Conservation (phyloP, 2,797 vertebrate genomes). For the Limnodromus scolopaceus region DNA sequence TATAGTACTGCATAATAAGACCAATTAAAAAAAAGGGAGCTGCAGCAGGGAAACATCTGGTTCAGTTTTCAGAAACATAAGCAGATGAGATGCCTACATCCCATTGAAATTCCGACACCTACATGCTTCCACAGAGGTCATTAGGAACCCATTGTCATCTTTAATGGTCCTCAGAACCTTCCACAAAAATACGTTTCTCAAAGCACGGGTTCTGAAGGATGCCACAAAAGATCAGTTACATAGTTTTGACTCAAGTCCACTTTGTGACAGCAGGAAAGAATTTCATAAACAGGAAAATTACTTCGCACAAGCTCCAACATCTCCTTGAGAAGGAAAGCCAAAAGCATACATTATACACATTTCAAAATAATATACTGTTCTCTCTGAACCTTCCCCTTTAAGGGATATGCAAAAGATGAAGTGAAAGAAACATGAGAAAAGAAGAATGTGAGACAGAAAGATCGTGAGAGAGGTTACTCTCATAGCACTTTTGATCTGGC, state of each 20-base stretch:
- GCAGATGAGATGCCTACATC: neutral
- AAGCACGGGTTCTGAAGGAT: neutral
- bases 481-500: neutral
- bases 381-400: neutral
- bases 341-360: neutral
- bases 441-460: neutral
- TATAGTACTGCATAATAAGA: neutral
- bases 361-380: neutral
- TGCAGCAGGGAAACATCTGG: neutral
- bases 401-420: neutral
- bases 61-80: neutral
- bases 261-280: neutral
- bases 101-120: neutral
- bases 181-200: neutral
- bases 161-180: neutral
- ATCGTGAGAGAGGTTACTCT: conserved; percentile 48
- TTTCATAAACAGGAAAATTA: neutral
- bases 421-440: neutral
- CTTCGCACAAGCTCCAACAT: neutral
- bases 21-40: neutral
- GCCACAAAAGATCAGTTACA: neutral
- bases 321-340: neutral
- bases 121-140: neutral
- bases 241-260: neutral
- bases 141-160: neutral